Base-by-base conservation (phyloP, 1,140 invertebrate genomes). In the Lucilia cuprina region DNA sequence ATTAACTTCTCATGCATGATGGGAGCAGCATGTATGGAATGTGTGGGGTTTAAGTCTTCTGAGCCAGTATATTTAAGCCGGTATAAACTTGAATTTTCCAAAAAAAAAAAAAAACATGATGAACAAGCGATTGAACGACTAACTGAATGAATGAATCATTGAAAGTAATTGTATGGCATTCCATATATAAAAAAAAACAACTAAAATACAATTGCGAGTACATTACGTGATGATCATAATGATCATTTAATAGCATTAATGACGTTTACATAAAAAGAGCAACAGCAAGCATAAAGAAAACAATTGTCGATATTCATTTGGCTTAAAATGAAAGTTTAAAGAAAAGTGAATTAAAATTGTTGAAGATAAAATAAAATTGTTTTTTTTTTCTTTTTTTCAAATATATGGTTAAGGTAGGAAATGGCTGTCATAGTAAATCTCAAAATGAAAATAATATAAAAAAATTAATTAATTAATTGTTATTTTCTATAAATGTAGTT, bases 121-220 rank as follows among this genome's bases (percentile, higher is more conserved):
- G 65, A 60, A 60, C 55, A n/a, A 17, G 55, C 7, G 55, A 60
- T n/a, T n/a, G 55, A 17, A 60, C 55, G 14, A 60, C 55, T n/a
- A n/a, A 17, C n/a, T n/a, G 14, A 17, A 78, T 47, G 35, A 41
- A 25, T 80, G 77, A 80, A 49, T 80, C 77, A 80, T 80, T 50
- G 77, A 80, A 80, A 80, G 77, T 80, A 80, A 80, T 80, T 80
- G 77, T 49, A 80, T 80, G 77, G 77, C 41, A 80, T 80, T 80
- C 77, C 77, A 70, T 49, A 21, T 30, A 30, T 30, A 30, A 30
- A 30, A 30, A 30, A 30, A 30, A 30, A 70, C 19, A 70, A n/a
- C 17, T 41, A 70, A 70, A 55, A 55, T 55, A 55, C 55, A 60
- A 60, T 60, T 70, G 65, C 65, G n/a, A 70, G 65, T 70, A 70